phyloP scores from a whole-genome alignment of 2,797 vertebrate genomes.

The Leucoraja ocellata region DNA sequence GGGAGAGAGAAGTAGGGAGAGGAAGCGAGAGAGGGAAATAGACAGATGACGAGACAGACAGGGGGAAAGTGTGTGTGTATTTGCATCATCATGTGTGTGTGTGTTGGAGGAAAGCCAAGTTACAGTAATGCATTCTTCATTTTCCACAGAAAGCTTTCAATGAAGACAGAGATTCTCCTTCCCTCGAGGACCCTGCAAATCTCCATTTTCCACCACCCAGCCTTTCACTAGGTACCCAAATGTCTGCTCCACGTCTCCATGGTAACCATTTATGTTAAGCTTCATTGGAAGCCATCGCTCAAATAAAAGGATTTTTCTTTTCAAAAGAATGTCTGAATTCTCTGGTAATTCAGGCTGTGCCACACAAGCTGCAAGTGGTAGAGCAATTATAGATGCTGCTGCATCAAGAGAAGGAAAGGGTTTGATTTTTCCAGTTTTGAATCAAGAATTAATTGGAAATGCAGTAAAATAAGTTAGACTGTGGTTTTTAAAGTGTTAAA shows the following conservation, averaged over 20 bases:
- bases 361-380: background rate
- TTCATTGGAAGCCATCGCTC: background rate
- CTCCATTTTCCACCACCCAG: background rate
- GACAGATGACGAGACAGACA: background rate
- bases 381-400: background rate
- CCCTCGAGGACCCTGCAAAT: background rate
- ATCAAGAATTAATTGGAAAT: background rate
- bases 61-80: background rate
- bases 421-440: background rate
- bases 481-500: background rate
- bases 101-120: background rate
- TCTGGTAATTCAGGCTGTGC: background rate
- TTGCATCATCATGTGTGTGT: background rate
- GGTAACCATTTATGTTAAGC: background rate
- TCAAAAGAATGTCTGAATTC: background rate
- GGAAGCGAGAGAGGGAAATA: background rate
- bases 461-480: background rate
- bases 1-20: constrained; percentile 37
- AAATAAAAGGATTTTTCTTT: background rate
- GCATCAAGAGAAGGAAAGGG: background rate
- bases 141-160: constrained; percentile 16
- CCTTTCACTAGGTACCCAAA: background rate
- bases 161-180: constrained; percentile 30
- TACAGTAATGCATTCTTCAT: background rate
- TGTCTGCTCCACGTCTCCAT: constrained; percentile 7